Evolutionary conservation across 2,888 invertebrate species (phyloP).

Genomic region (Mesopsocus fuscifrons): DNA sequence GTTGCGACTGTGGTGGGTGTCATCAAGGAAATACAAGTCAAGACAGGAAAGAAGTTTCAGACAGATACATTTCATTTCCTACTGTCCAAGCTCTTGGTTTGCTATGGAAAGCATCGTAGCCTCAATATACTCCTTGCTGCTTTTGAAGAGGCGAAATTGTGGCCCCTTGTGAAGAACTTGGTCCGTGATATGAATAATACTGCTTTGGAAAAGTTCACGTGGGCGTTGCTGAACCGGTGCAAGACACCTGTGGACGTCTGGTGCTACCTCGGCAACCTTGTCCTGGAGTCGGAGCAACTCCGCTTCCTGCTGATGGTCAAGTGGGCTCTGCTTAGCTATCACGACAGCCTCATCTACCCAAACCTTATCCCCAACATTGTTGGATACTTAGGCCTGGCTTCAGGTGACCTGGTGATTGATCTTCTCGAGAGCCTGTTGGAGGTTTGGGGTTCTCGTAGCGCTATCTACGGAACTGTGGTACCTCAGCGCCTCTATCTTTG

Average conservation of each 20-base stretch:
- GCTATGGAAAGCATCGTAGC: slow-evolving; percentile 26
- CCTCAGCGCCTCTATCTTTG: slow-evolving; percentile 53
- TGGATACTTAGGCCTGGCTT: slow-evolving; percentile 33
- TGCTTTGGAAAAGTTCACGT: slow-evolving; percentile 36
- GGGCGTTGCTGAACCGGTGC: slow-evolving; percentile 33
- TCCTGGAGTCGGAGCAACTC: slow-evolving; percentile 38
- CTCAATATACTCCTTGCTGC: slow-evolving; percentile 34
- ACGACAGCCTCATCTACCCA: slow-evolving; percentile 23
- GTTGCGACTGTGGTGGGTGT: slow-evolving; percentile 38
- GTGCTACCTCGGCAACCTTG: slow-evolving; percentile 33
- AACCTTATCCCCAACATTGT: slow-evolving; percentile 37
- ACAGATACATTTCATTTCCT: too few relatives aligned
- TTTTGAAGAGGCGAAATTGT: slow-evolving; percentile 23
- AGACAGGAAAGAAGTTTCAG: slow-evolving; percentile 29
- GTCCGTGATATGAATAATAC: slow-evolving; percentile 34
- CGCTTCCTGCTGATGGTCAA: slow-evolving; percentile 41
- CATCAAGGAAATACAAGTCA: slow-evolving; percentile 37
- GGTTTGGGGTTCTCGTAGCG: slow-evolving; percentile 48
- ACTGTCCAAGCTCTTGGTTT: too few relatives aligned
- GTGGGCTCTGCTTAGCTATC: slow-evolving; percentile 35
- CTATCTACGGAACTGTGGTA: slow-evolving; percentile 38
- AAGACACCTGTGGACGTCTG: slow-evolving; percentile 22
- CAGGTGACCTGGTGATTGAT: slow-evolving; percentile 24
- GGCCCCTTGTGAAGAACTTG: slow-evolving; percentile 21
- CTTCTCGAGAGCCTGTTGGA: slow-evolving; percentile 35